Base-by-base conservation (phyloP, 1,140 invertebrate species). In the Batillaria attramentaria region DNA sequence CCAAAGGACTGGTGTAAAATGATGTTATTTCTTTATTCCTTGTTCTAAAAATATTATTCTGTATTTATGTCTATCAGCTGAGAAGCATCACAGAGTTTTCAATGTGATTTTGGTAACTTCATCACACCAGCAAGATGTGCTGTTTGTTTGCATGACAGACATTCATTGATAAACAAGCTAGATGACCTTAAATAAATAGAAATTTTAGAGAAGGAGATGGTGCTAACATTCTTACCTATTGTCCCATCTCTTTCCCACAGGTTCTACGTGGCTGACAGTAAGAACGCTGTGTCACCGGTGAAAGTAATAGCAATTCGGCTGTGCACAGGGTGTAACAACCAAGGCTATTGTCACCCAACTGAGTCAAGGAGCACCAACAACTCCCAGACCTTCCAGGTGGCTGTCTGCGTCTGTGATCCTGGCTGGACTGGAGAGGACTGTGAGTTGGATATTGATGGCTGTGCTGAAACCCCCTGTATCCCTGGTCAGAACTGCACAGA, bases 401-500 rank as follows among this genome's bases (percentile, higher is more conserved):
- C 20, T 6, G 35, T n/a, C 28, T 74, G 72, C 43, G 31, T 35
- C 18, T 74, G 72, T 24, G 16, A 18, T 3, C 3, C 31, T 42
- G 72, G 39, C 43, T 74, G 72, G 72, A 4, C 5, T 5, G 74
- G 74, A 24, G 43, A 42, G 33, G 42, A 80, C 35, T 80, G 79
- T 46, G 75, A 77, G 13, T 5, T 5, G 0, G 72, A 81, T n/a
- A 20, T 77, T 20, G 57, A 81, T 60, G 79, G 46, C 8, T 81
- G 79, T 68, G 41, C 41, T 24, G 35, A 33, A 0, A 65, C 39
- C 50, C 79, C 79, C 10, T 81, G 79, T 41, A 35, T 66, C 13
- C 18, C 3, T 8, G 79, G 79, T 31, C 75, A 77, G 69, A 78
- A 72, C 57, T 81, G 79, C 46, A 81, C 79, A 18, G 79, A 81